These are phyloP conservation scores for Phenganax subtilis DNA, from an alignment of 92 coral and sea anemone species.

Conservation along the genomic window DNA sequence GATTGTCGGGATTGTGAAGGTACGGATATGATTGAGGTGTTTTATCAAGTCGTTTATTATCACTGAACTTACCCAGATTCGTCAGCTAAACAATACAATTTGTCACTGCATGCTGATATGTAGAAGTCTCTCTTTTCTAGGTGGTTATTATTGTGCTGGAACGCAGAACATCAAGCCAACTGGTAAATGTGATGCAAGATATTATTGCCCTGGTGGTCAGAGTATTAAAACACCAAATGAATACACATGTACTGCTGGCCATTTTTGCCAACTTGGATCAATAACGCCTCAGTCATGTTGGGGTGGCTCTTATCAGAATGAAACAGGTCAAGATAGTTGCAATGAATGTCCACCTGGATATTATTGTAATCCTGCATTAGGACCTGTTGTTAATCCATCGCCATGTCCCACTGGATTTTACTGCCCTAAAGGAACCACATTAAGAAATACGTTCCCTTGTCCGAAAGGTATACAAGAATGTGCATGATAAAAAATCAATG, in stretches of 20 bases:
- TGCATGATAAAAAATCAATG: too few species aligned
- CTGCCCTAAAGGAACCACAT: constrained; percentile 72
- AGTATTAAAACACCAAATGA: constrained; percentile 65
- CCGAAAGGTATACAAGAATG: constrained; percentile 57
- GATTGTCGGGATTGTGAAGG: constrained; percentile 70
- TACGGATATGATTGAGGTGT: background rate
- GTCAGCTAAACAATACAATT: too few species aligned
- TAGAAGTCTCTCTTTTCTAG: background rate
- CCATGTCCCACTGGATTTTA: constrained; percentile 72
- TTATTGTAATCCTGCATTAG: constrained; percentile 77
- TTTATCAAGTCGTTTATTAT: background rate
- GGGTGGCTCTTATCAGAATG: constrained; percentile 86
- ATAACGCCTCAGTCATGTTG: constrained; percentile 66
- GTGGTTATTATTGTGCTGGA: constrained; percentile 82
- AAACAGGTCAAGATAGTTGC: constrained; percentile 61
- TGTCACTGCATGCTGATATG: too few species aligned
- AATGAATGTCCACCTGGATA: constrained; percentile 71
- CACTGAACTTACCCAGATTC: too few species aligned
- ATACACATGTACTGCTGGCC: constrained; percentile 70
- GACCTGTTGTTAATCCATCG: constrained; percentile 73
- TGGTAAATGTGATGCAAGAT: constrained; percentile 59
- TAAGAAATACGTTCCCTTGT: constrained; percentile 76
- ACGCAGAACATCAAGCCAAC: constrained; percentile 69
- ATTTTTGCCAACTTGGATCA: constrained; percentile 69
- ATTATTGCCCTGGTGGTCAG: constrained; percentile 92